Conservation (phyloP, 2,797 vertebrate species). For the Spinus olivaceus region DNA sequence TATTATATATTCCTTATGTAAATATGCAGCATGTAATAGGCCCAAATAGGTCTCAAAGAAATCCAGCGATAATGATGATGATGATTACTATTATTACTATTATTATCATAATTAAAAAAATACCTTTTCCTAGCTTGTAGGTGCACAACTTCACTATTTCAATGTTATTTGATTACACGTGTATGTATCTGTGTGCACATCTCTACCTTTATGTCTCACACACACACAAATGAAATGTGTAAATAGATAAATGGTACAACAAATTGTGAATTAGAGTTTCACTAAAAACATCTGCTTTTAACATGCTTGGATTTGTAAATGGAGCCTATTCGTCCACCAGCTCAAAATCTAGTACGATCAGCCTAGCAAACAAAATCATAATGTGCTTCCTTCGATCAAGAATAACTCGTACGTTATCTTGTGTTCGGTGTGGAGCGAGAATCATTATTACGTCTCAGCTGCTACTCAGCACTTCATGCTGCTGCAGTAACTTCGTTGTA, state of each 20-base stretch:
- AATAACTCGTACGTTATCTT: not conserved
- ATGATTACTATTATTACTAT: accelerated
- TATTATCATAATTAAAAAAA: not conserved
- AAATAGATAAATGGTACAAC: not conserved
- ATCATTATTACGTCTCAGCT: not conserved
- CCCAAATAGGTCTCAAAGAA: not conserved
- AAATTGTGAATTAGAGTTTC: not conserved
- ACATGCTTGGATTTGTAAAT: not conserved
- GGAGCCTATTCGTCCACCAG: not conserved
- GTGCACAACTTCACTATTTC: not conserved
- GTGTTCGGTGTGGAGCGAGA: accelerated
- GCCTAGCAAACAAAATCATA: not conserved
- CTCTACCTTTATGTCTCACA: not conserved
- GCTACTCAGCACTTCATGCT: not conserved
- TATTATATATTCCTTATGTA: not conserved
- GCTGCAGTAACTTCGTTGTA: not conserved
- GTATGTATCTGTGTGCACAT: not conserved
- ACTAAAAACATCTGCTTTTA: not conserved
- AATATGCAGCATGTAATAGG: not conserved
- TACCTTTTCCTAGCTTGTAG: not conserved
- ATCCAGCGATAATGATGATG: not conserved
- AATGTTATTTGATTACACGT: not conserved
- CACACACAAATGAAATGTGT: not conserved
- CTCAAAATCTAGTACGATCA: not conserved
- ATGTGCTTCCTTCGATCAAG: accelerated